phyloP scores from a whole-genome alignment of 2,888 invertebrate species.

The Polietes domitor region DNA sequence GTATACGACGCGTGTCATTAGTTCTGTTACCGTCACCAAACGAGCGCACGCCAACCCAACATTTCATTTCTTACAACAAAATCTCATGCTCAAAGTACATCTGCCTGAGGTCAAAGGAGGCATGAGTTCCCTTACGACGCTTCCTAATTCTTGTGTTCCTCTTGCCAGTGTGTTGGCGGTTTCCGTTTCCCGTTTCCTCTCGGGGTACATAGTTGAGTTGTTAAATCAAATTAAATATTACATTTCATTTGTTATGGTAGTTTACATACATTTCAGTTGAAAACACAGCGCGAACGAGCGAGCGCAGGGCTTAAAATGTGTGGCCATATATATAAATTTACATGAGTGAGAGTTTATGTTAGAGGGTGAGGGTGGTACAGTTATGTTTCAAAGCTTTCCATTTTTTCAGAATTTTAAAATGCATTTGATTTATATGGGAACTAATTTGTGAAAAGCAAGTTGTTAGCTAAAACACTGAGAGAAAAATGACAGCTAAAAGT shows the following conservation, averaged over 20 bases:
- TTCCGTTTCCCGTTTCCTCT: not conserved
- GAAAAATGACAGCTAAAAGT: conserved; percentile 12
- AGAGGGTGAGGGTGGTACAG: conserved; percentile 46
- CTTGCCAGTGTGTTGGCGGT: not conserved
- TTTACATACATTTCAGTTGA: conserved; percentile 1
- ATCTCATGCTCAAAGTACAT: not conserved
- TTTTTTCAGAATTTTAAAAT: conserved; percentile 27
- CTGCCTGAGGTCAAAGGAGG: not conserved
- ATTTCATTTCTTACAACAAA: not conserved
- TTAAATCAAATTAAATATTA: conserved; percentile 14
- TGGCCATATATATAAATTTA: not conserved
- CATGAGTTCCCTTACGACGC: not conserved
- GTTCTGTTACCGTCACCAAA: conserved; percentile 43
- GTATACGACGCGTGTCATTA: conserved; percentile 56
- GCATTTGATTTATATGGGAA: conserved; percentile 60
- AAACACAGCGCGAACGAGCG: not conserved
- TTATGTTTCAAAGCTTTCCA: conserved; percentile 53
- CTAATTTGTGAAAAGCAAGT: conserved; percentile 26
- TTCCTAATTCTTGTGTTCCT: not conserved
- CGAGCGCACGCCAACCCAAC: too few relatives aligned
- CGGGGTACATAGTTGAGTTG: not conserved
- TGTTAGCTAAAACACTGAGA: conserved; percentile 15
- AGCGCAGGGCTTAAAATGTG: not conserved
- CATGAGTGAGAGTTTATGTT: not conserved
- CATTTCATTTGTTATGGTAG: conserved; percentile 17